These are phyloP conservation scores for Ascaphus truei DNA, from an alignment of 2,113 vertebrate species.

Conservation along the genomic window DNA sequence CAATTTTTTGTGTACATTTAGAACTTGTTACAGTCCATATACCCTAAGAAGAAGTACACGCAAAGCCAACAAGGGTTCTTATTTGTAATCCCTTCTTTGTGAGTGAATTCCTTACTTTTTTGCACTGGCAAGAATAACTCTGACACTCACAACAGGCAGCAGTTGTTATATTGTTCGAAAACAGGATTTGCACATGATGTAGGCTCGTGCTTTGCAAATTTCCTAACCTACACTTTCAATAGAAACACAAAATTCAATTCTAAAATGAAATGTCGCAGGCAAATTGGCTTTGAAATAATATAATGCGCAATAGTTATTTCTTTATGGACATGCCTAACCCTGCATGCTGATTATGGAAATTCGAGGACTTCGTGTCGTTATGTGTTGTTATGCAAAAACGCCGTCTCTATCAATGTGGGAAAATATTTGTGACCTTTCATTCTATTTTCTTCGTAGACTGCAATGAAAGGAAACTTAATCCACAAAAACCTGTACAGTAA, in stretches of 20 bases:
- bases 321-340: background rate
- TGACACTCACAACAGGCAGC: too few relatives aligned
- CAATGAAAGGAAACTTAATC: background rate
- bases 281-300: background rate
- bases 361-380: background rate
- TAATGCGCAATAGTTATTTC: background rate
- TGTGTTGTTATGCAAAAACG: background rate
- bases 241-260: background rate
- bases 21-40: too few relatives aligned
- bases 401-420: background rate
- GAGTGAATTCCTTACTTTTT: too few relatives aligned
- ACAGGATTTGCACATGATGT: too few relatives aligned
- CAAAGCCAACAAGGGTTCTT: too few relatives aligned
- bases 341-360: background rate
- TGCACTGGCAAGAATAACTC: too few relatives aligned
- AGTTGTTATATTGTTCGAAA: too few relatives aligned
- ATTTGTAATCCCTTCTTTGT: too few relatives aligned
- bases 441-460: background rate
- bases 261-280: background rate
- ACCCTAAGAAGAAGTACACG: too few relatives aligned
- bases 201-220: too few relatives aligned
- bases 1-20: too few relatives aligned
- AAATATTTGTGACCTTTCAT: slow-evolving; percentile 10
- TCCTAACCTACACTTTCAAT: background rate
- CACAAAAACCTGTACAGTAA: background rate